These are phyloP conservation scores for Lepidochitona cinerea DNA, from an alignment of 2,888 invertebrate genomes.

Conservation along the genomic window DNA sequence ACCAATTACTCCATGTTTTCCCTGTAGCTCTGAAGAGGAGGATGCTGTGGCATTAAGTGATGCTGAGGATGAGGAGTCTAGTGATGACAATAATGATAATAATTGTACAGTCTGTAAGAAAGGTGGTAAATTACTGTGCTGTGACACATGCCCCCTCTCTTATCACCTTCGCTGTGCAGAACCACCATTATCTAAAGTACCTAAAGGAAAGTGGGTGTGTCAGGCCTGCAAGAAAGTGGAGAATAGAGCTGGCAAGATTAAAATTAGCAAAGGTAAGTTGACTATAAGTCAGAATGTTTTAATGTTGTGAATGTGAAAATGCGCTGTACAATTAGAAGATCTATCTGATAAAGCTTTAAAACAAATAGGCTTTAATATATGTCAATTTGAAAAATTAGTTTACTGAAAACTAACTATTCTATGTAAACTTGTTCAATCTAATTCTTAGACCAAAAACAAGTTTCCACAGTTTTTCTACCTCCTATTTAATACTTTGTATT, in stretches of 20 bases:
- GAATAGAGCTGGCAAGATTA: slow-evolving; percentile 41
- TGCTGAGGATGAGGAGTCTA: slow-evolving; percentile 38
- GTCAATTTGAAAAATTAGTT: too few relatives aligned
- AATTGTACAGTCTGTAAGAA: slow-evolving; percentile 53
- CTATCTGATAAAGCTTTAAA: too few relatives aligned
- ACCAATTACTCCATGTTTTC: too few relatives aligned
- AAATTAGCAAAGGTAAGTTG: slow-evolving; percentile 19
- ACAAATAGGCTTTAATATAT: too few relatives aligned
- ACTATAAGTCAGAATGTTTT: too few relatives aligned
- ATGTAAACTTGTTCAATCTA: too few relatives aligned
- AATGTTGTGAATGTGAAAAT: too few relatives aligned
- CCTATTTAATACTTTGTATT: too few relatives aligned
- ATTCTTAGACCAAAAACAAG: too few relatives aligned
- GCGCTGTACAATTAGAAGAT: too few relatives aligned
- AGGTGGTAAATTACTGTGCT: slow-evolving; percentile 52
- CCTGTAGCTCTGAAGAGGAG: slow-evolving; percentile 31
- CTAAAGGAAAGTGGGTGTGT: slow-evolving; percentile 59
- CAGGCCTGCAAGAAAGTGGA: slow-evolving; percentile 52
- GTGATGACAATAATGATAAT: slow-evolving; percentile 36
- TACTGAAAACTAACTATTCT: too few relatives aligned
- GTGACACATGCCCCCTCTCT: slow-evolving; percentile 58
- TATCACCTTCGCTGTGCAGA: slow-evolving; percentile 58
- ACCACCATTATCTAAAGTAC: slow-evolving; percentile 57
- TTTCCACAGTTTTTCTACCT: too few relatives aligned
- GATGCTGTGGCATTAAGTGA: slow-evolving; percentile 39